Conservation (phyloP, 1,140 invertebrate species). For the Penaeus chinensis region DNA sequence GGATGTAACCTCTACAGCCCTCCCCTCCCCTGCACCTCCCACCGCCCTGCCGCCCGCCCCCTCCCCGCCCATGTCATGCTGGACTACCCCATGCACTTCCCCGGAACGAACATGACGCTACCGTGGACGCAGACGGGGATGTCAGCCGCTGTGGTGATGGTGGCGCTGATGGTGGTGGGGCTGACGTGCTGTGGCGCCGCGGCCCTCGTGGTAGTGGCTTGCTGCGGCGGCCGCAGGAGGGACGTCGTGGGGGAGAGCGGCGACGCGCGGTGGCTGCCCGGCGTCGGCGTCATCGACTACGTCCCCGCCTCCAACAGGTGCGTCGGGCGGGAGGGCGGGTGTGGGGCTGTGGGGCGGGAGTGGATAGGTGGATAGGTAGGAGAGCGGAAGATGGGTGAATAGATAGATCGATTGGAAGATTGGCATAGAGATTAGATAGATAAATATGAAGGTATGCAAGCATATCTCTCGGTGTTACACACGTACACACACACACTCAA, state of each 20-base stretch:
- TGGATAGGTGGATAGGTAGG: not conserved
- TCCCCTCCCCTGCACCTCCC: no score
- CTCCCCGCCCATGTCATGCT: not conserved
- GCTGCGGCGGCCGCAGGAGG: conserved; percentile 45
- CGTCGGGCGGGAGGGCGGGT: not conserved
- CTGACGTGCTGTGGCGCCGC: conserved; percentile 51
- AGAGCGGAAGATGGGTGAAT: not conserved
- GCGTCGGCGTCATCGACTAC: conserved; percentile 58
- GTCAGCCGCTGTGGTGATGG: conserved; percentile 55
- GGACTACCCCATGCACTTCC: conserved; percentile 40
- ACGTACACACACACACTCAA: no score
- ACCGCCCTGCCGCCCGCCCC: no score
- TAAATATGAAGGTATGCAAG: no score
- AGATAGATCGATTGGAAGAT: no score
- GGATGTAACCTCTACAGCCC: no score
- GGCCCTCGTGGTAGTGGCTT: conserved; percentile 45
- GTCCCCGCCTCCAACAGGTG: conserved; percentile 53
- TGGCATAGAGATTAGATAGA: no score
- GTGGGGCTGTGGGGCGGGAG: not conserved
- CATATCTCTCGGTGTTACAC: no score
- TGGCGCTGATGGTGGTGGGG: conserved; percentile 40
- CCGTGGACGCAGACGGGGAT: conserved; percentile 43
- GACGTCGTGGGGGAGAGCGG: conserved; percentile 54
- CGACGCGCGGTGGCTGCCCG: conserved; percentile 55
- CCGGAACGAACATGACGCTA: conserved; percentile 20